Conservation (phyloP, 2,797 vertebrate species). For the Acanthiza pusilla region DNA sequence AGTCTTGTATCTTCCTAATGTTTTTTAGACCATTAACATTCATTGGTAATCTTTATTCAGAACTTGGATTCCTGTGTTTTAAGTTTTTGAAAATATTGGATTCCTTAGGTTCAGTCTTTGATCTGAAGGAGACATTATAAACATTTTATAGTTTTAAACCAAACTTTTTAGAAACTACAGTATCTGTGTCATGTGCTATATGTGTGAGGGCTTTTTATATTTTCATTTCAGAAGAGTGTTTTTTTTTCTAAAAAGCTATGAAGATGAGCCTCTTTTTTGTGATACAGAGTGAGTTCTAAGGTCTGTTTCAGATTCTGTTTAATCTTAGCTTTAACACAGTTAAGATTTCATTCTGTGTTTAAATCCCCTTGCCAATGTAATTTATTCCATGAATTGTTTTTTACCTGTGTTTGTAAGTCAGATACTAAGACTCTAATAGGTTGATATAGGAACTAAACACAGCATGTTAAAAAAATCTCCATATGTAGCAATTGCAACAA, state of each 20-base stretch:
- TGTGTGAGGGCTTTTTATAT: not conserved
- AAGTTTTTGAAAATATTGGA: not conserved
- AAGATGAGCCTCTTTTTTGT: not conserved
- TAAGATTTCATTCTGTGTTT: not conserved
- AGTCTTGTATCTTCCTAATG: not conserved
- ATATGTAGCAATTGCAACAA: not conserved
- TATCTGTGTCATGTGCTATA: not conserved
- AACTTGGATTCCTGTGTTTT: not conserved
- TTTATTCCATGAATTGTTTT: not conserved
- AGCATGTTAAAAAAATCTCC: not conserved
- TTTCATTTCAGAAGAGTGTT: not conserved
- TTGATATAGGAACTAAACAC: not conserved
- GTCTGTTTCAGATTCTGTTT: not conserved
- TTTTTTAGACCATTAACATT: not conserved
- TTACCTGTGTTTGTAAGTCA: not conserved
- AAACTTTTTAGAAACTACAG: not conserved
- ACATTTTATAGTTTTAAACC: not conserved
- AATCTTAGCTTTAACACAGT: not conserved
- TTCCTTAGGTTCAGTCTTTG: not conserved
- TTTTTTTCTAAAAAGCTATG: not conserved
- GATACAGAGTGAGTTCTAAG: not conserved
- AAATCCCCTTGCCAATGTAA: not conserved
- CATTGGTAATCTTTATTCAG: not conserved
- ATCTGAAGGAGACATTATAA: not conserved
- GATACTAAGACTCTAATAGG: not conserved